Base-by-base conservation (phyloP, 2,888 invertebrate species). In the Eupithecia inturbata region DNA sequence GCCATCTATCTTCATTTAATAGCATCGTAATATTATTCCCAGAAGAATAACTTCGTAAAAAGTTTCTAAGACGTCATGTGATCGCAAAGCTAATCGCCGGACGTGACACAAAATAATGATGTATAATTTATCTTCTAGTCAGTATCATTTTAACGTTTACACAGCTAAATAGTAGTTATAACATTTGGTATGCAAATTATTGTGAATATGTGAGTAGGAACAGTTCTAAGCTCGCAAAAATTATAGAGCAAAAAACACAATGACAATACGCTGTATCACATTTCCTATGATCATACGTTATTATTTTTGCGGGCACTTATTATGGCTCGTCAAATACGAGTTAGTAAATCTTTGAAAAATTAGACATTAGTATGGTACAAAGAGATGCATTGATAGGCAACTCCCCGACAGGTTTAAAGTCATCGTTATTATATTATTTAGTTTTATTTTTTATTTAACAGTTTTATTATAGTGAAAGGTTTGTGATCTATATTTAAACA, bases 91-190 rank as follows among this genome's bases (percentile, higher is more conserved):
- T 78, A 80, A 82, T 80, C 70, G 78, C 83, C 87, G 86, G 87
- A 87, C 81, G 82, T 88, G 84, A 84, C 84, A 81, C 33, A 72
- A 78, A 78, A 77, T 81, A 84, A 86, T 84, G 78, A 82, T 82
- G 81, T 81, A 80, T 79, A 82, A 83, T 86, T 83, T 85, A 81
- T 80, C 68, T 69, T 31, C 72, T 73, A 80, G 70, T 73, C 70
- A 62, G 73, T 74, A 77, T 76, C 78, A 80, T 81, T 79, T 72
- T 78, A 75, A 70, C 69, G 77, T 81, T 82, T 79, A 74, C 33
- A 75, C 67, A 73, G 72, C 31, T 72, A 72, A 74, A 74, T 75
- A 74, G 69, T 76, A 22, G 10, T 1, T 57, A 57, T 57, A 53
- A 72, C 72, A 74, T 73, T 76, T 74, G 60, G 67, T 74, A 57